Base-by-base conservation (phyloP, 2,113 vertebrate species). In the Struthidea cinerea region DNA sequence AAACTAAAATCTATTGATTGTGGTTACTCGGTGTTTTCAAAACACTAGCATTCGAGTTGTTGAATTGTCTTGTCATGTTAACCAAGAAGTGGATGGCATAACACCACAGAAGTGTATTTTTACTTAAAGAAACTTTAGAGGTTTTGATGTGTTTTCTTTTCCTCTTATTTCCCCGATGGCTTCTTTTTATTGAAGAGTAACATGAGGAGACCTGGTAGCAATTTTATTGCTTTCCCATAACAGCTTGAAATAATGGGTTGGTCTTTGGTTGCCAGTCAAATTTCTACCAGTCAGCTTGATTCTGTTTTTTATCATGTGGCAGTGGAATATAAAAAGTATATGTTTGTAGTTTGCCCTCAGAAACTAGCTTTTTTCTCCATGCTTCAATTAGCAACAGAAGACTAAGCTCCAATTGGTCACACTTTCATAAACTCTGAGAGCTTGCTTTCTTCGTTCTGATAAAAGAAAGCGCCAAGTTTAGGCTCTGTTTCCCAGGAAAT, bases 121-220 rank as follows among this genome's bases (percentile, higher is more conserved):
- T 98, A 98, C 97, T 98, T 97, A 96, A 97, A 97, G 97, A 95
- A 97, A 98, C 95, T 97, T 97, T 26, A 93, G 97, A 96, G 95
- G 89, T 96, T 98, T 98, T 98, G 97, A 97, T 98, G 96, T 98
- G 95, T 97, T 97, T 98, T 97, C 94, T 97, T 97, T 97, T 96
- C 92, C 94, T 97, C 96, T 97, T 97, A 97, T 98, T 98, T 98
- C 98, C 97, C 98, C 55, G 24, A 97, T 98, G 98, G 95, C 94
- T 98, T 98, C 91, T 97, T 98, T 98, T 98, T 97, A 98, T 98
- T 98, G 98, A 98, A 98, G 97, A 97, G 97, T 98, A 98, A 98
- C 97, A 96, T 96, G 97, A 98, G 98, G 96, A 98, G 98, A 98
- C 97, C 97, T 98, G 97, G 98, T 98, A 98, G 98, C 98, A 98